Conservation (phyloP, 2,888 invertebrate genomes). For the Drosophila planitibia region DNA sequence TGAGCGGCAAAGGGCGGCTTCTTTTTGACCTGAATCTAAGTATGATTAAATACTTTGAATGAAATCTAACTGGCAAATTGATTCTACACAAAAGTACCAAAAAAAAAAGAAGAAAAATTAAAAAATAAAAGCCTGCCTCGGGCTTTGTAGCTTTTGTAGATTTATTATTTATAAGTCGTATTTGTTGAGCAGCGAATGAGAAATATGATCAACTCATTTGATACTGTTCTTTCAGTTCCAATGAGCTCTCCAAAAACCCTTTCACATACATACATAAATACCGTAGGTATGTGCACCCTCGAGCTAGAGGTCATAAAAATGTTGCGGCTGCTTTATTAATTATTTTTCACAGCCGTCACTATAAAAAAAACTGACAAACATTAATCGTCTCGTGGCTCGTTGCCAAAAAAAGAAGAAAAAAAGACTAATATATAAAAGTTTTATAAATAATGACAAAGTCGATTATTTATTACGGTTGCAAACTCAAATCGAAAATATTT, state of each 20-base stretch:
- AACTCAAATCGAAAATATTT: conserved; percentile 29
- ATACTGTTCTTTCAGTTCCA: not conserved
- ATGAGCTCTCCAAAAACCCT: conserved; percentile 2
- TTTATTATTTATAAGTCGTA: conserved; percentile 4
- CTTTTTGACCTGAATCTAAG: conserved; percentile 49
- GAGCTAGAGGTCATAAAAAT: conserved; percentile 46
- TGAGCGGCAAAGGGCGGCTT: conserved; percentile 39
- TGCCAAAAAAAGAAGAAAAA: conserved; percentile 24
- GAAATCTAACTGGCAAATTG: conserved; percentile 22
- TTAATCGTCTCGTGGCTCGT: conserved; percentile 40
- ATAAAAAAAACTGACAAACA: conserved; percentile 13
- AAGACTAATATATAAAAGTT: not conserved
- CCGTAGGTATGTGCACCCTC: conserved; percentile 12
- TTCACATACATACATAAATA: not conserved
- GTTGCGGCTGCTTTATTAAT: conserved; percentile 39
- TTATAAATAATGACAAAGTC: conserved; percentile 34
- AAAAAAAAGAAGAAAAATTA: not conserved
- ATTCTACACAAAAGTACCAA: conserved; percentile 3
- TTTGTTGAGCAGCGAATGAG: conserved; percentile 1
- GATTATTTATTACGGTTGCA: conserved; percentile 34
- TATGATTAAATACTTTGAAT: conserved; percentile 38
- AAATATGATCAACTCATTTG: conserved; percentile 1
- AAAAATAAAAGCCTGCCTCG: not conserved
- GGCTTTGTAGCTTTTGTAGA: not conserved
- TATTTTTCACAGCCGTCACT: conserved; percentile 51